Conservation (phyloP, 2,888 invertebrate species). For the Ceramica pisi region DNA sequence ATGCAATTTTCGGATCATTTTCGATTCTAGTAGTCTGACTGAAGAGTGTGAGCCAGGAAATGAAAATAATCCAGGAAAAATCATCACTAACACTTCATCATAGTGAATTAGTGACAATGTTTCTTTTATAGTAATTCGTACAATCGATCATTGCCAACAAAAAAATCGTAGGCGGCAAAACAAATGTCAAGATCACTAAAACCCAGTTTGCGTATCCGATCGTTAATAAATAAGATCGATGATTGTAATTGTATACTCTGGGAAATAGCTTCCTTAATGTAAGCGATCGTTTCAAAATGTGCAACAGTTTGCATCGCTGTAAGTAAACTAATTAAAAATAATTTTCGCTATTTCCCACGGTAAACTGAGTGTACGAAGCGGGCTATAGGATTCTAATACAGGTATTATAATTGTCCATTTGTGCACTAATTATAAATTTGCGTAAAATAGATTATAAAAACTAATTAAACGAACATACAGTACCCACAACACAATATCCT, state of each 20-base stretch:
- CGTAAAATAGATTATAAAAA: constrained; percentile 62
- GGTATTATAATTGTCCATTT: constrained; percentile 82
- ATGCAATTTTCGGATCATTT: constrained; percentile 2
- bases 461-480: constrained; percentile 71
- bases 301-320: constrained; percentile 46
- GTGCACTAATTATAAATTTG: constrained; percentile 79
- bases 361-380: constrained; percentile 62
- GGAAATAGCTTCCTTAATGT: constrained; percentile 55
- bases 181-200: constrained; percentile 6
- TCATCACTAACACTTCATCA: not conserved
- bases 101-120: not conserved
- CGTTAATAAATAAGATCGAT: constrained; percentile 40
- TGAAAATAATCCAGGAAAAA: not conserved
- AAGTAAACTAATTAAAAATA: constrained; percentile 23
- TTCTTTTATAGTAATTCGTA: not conserved
- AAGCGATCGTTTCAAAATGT: constrained; percentile 51
- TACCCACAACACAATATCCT: constrained; percentile 77
- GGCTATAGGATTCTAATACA: constrained; percentile 77
- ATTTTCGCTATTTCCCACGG: constrained; percentile 60
- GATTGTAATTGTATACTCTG: constrained; percentile 56
- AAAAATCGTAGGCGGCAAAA: constrained; percentile 32
- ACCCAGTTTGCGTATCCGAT: constrained; percentile 45
- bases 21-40: not conserved
- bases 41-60: not conserved
- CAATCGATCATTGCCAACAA: constrained; percentile 39